Evolutionary conservation across 2,888 invertebrate genomes (phyloP).

Genomic region (Harpalus rubripes): DNA sequence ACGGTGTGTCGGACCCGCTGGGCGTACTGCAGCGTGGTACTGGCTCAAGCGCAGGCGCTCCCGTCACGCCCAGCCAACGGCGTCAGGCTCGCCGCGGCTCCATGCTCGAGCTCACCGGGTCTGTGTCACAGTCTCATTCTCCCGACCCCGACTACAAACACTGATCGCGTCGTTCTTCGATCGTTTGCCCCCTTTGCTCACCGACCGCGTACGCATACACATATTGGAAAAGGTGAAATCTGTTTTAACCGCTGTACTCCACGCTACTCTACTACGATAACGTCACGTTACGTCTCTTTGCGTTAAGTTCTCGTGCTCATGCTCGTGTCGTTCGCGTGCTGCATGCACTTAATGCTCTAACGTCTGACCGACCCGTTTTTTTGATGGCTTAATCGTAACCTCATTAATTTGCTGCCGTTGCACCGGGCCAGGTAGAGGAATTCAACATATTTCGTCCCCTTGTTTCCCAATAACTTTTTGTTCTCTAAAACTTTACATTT

Average conservation of each 20-base stretch:
- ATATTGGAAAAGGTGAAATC: conserved; percentile 55
- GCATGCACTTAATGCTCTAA: conserved; percentile 41
- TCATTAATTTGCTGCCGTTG: neutral
- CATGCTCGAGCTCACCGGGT: conserved; percentile 90
- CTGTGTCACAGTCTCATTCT: conserved; percentile 75
- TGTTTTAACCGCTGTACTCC: conserved; percentile 46
- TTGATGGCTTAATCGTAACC: conserved; percentile 47
- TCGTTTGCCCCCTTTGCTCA: neutral
- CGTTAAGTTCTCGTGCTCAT: conserved; percentile 28
- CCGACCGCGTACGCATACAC: conserved; percentile 6
- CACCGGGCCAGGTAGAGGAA: conserved; percentile 5
- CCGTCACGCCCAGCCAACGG: conserved; percentile 82
- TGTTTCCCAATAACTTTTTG: neutral
- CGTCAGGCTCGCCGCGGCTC: conserved; percentile 88
- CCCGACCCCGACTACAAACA: conserved; percentile 50
- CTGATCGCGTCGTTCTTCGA: neutral
- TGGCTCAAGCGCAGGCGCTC: conserved; percentile 69
- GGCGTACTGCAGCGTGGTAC: conserved; percentile 73
- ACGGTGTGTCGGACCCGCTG: conserved; percentile 75
- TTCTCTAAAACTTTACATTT: neutral
- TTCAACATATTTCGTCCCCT: conserved; percentile 16
- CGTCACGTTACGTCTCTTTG: neutral
- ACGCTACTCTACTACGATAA: conserved; percentile 26
- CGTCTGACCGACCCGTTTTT: conserved; percentile 2
- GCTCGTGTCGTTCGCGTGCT: conserved; percentile 55